Conservation (phyloP, 37 sponge, comb jelly and placozoan genomes). For the Axinella damicornis region DNA sequence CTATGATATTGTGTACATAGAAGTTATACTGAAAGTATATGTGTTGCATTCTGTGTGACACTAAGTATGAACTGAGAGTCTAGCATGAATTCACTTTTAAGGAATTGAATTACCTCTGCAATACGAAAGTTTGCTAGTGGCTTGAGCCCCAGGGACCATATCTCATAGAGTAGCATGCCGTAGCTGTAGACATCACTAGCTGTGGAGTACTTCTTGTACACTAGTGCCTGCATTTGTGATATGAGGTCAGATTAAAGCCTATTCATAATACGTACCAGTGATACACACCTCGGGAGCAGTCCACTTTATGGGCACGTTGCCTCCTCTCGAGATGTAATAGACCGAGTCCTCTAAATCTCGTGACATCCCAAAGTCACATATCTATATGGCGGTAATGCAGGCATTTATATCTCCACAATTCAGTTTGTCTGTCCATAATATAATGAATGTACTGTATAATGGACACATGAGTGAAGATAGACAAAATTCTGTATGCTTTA, state of each 20-base stretch:
- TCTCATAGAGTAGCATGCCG: slow-evolving; percentile 73
- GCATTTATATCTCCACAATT: too few species aligned
- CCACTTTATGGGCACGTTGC: slow-evolving; percentile 68
- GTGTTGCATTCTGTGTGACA: too few species aligned
- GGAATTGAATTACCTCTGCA: too few species aligned
- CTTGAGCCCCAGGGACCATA: slow-evolving; percentile 61
- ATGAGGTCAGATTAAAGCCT: too few species aligned
- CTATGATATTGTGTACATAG: too few species aligned
- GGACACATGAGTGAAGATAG: too few species aligned
- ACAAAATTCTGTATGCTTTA: too few species aligned
- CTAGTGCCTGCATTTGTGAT: slow-evolving; percentile 25
- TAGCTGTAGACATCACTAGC: slow-evolving; percentile 74
- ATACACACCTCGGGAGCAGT: slow-evolving; percentile 71
- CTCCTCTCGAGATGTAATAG: slow-evolving; percentile 52
- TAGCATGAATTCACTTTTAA: too few species aligned
- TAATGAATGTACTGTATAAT: too few species aligned
- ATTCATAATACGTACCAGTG: background rate
- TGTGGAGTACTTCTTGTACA: slow-evolving; percentile 55
- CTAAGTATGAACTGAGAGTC: too few species aligned
- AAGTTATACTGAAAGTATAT: too few species aligned
- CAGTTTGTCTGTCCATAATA: too few species aligned
- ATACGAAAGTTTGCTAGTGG: slow-evolving; percentile 26
- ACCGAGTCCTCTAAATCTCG: slow-evolving; percentile 38
- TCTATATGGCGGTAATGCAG: slow-evolving; percentile 9
- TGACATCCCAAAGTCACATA: slow-evolving; percentile 78